phyloP scores from a whole-genome alignment of 2,888 invertebrate species.

The Cheiracanthium punctorium region DNA sequence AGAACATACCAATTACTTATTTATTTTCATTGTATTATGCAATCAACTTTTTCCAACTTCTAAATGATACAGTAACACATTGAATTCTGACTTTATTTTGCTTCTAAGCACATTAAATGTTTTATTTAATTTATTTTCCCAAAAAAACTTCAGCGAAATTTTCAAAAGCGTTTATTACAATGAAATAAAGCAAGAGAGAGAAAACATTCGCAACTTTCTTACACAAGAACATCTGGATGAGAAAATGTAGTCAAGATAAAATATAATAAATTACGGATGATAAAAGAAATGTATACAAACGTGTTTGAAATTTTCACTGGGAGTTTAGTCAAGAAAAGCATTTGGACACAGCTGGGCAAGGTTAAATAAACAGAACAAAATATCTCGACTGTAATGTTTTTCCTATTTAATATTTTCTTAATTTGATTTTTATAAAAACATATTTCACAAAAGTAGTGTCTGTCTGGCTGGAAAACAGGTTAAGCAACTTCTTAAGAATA shows the following conservation, averaged over 20 bases:
- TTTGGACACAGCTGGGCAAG: constrained; percentile 1
- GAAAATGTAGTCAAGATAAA: not conserved
- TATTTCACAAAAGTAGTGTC: not conserved
- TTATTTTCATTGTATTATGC: no score
- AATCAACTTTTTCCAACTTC: no score
- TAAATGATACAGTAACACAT: no score
- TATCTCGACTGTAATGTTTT: constrained; percentile 16
- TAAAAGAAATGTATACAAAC: not conserved
- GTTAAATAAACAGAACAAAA: constrained; percentile 31
- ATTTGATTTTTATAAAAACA: constrained; percentile 12
- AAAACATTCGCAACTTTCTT: no score
- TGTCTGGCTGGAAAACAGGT: constrained; percentile 14
- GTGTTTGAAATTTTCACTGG: not conserved
- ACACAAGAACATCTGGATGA: no score
- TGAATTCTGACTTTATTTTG: no score
- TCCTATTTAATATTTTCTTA: not conserved
- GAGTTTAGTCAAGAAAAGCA: not conserved
- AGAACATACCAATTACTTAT: no score
- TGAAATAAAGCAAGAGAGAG: no score
- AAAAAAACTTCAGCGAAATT: no score
- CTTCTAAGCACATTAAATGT: no score
- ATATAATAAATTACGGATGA: not conserved
- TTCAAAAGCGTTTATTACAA: no score
- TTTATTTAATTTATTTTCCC: no score
- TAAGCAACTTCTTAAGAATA: constrained; percentile 3